Percentiles rank a stretch among this genome's conserved stretches.
These are phyloP conservation scores for Actinostola sp. DNA, from an alignment of 92 coral and sea anemone genomes.

Conservation along the genomic window DNA sequence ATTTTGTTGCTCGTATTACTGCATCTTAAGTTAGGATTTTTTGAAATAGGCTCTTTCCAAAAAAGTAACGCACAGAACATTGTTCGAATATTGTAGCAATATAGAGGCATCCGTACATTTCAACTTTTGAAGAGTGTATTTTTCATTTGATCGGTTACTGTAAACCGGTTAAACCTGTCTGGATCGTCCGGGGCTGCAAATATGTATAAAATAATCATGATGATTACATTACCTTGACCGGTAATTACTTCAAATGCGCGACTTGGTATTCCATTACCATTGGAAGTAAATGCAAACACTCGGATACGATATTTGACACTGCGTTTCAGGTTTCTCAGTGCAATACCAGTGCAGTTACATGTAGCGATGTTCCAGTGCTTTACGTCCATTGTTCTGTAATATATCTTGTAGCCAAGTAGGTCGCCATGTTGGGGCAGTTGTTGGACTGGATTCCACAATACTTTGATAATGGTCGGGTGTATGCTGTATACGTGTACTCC, in stretches of 20 bases:
- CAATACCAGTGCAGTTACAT: constrained; percentile 11
- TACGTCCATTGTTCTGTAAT: background rate
- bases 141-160: too few species aligned
- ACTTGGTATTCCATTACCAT: constrained; percentile 27
- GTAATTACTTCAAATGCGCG: constrained; percentile 2
- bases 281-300: constrained; percentile 17
- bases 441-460: constrained; percentile 17
- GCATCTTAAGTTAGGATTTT: too few species aligned
- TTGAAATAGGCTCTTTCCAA: too few species aligned
- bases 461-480: constrained; percentile 1
- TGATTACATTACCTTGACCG: constrained; percentile 8
- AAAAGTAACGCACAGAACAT: too few species aligned
- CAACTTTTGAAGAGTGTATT: too few species aligned
- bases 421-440: background rate
- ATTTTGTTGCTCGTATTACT: too few species aligned
- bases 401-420: constrained; percentile 11
- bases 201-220: too few species aligned
- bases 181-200: too few species aligned
- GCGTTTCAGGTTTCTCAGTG: background rate
- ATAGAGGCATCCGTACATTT: too few species aligned
- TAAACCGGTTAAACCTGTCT: too few species aligned
- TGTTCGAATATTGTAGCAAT: too few species aligned
- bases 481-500: constrained; percentile 8
- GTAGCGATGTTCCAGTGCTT: background rate
- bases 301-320: constrained; percentile 15